Evolutionary conservation across 2,797 vertebrate species (phyloP), one percentile per base, ranked within the genome.

Genomic region (Mormyrops boulengeri): DNA sequence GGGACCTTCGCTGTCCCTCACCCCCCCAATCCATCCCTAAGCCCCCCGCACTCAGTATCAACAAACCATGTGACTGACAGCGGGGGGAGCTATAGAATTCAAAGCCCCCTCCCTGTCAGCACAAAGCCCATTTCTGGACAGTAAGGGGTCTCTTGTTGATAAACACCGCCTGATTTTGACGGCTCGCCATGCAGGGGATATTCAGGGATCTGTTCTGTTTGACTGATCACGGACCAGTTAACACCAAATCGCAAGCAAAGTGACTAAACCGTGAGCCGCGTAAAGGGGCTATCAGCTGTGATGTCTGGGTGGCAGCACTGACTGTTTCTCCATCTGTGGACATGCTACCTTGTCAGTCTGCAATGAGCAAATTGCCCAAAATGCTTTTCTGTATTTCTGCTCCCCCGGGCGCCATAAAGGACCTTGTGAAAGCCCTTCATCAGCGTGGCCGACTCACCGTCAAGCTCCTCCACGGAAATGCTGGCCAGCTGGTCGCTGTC

Each of bases 401-500:
- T 44, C 73, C 73, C 12, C 34, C 34, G 3, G 62, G 26, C 26
- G 26, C 62, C 26, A 12, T 73, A 73, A 38, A 73, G 30, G 66
- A 73, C 66, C 66, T 73, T 73, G 66, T 26, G 30, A 73, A 73
- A 73, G 66, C 30, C 30, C 30, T 73, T 52, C 41, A 26, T 52
- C 82, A 26, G 82, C 11, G 3, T 19, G 34, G 57, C 55, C 14
- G 49, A n/a, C 96, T 98, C 95, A 99, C 98, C 98, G 90, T 97
- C 97, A 4, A 99, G 96, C 91, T 99, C 98, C 94, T 99, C 98
- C 91, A 97, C 97, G 0, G 98, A 99, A 94, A 99, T 97, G 90
- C 97, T 99, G n/a, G 96, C 98, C 91, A 98, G 96, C 95, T 98
- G 97, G 89, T 98, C 98, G 0, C 97, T 96, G 95, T 98, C 97